Evolutionary conservation across 2,113 vertebrate genomes (phyloP), one percentile per base, ranked within the genome.

Genomic region (Dermatemys mawii): DNA sequence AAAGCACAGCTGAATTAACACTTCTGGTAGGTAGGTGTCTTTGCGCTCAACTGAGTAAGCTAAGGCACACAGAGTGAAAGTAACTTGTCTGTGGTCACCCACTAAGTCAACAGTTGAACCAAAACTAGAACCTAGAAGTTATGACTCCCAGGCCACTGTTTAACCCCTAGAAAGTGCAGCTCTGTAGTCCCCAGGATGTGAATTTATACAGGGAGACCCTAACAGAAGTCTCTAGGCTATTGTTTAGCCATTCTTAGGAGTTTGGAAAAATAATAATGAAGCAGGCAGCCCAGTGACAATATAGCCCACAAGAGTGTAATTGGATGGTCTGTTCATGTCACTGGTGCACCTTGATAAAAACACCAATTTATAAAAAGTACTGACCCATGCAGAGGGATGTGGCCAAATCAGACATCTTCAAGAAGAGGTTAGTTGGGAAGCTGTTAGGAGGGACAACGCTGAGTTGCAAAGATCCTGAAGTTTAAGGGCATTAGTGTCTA

Each of bases 271-370:
- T 63, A 63, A 63, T 63, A 67, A 67, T 83, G 21, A 93, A 13
- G 10, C 50, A 94, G 46, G 35, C 54, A 83, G 84, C 10, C 32
- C 57, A 78, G 27, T 83, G 91, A 83, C 50, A 93, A 73, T 5
- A 5, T 79, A 8, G 8, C 57, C 90, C 60, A 81, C 41, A 44
- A 89, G 8, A 2, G 5, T 8, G 48, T 88, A 96, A 87, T 57
- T 78, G 12, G 2, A 87, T 67, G 41, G 27, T 83, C 53, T 86
- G 22, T 86, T 90, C 5, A 22, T 50, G 35, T 48, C 84, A 81
- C 5, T 44, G 80, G 35, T 67, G 17, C 35, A n/a, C 17, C 35
- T 14, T 24, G 83, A 94, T 93, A 54, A 87, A 92, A 89, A 90
- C 13, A 32, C 2, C 7, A 83, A 70, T 19, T 78, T 87, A 60